Evolutionary conservation across 2,113 vertebrate genomes (phyloP), one percentile per base, ranked within the genome.

Genomic region (Cranoglanis bouderius): DNA sequence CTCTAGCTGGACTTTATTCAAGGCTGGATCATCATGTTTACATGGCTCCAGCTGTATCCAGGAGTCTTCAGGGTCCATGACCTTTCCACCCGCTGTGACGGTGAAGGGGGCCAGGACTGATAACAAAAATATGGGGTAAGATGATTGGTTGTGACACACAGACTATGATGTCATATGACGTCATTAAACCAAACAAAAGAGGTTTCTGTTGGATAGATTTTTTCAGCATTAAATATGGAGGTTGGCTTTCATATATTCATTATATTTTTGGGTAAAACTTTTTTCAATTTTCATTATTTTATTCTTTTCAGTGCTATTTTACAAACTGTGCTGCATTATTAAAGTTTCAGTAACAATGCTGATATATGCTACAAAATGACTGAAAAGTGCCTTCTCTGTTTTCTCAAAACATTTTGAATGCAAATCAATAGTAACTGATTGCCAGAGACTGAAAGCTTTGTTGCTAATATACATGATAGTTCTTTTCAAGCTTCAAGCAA

Each of bases 1-100:
- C 91, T 84, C 85, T 84, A 61, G 74, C 4, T 93, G 95, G 94
- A 96, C 95, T 96, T 96, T 96, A 95, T 85, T 95, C 95, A 94
- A 94, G 93, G 94, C 89, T 94, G 84, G 78, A 53, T 84, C 10
- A 40, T 90, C 89, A 93, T 96, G 95, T 96, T 96, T 96, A 90
- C 90, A 85, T 19, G 43, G 29, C 87, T 93, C 91, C 87, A 78
- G 88, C 78, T 93, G 46, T 53, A 90, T 89, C 61, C 93, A 92
- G 93, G 91, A 85, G 72, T 21, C 77, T 70, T 65, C 72, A 35
- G 84, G 90, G 92, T 91, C 91, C 63, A 81, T 92, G 90, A 94
- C 93, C 94, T 94, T 93, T 95, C 82, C 85, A 90, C 92, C 91
- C 82, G 49, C 38, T 75, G 59, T 88, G 40, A 82, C 43, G 85